These are phyloP conservation scores for Drosophila villosipedis DNA, from an alignment of 2,888 invertebrate species.

Conservation along the genomic window DNA sequence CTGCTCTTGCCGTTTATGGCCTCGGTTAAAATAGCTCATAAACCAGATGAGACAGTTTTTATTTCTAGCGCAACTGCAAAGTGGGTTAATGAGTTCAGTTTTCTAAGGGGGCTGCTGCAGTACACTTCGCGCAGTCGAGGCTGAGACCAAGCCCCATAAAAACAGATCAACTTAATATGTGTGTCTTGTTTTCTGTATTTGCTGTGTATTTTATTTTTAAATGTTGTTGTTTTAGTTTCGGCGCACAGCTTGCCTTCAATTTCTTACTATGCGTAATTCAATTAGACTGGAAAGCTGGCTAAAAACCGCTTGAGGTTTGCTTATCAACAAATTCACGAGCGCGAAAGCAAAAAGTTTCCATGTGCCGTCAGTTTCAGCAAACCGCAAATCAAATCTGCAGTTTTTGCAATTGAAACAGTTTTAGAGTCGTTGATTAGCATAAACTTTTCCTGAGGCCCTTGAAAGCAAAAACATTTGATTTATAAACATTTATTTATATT, in stretches of 20 bases:
- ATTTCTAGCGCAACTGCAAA: constrained; percentile 58
- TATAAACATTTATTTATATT: background rate
- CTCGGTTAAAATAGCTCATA: constrained; percentile 59
- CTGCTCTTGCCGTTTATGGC: constrained; percentile 34
- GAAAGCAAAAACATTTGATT: background rate
- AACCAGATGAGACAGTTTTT: constrained; percentile 67
- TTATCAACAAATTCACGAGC: constrained; percentile 15
- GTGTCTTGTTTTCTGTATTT: constrained; percentile 17
- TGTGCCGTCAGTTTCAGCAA: constrained; percentile 25
- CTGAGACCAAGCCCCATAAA: constrained; percentile 27
- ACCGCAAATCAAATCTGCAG: background rate
- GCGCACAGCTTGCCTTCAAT: constrained; percentile 27
- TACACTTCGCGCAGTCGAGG: constrained; percentile 23
- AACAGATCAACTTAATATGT: constrained; percentile 20
- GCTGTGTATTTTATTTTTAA: constrained; percentile 11
- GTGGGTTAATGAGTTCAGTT: constrained; percentile 79
- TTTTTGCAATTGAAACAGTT: background rate
- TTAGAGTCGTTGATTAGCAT: no score
- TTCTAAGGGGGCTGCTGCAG: constrained; percentile 16
- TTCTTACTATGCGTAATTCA: constrained; percentile 32
- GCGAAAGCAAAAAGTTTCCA: constrained; percentile 34
- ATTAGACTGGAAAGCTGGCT: constrained; percentile 41
- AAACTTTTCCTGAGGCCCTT: background rate
- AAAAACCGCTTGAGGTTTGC: constrained; percentile 26
- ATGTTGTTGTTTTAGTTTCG: constrained; percentile 26